Conservation (phyloP, 1,140 invertebrate species). For the Helicoverpa armigera region DNA sequence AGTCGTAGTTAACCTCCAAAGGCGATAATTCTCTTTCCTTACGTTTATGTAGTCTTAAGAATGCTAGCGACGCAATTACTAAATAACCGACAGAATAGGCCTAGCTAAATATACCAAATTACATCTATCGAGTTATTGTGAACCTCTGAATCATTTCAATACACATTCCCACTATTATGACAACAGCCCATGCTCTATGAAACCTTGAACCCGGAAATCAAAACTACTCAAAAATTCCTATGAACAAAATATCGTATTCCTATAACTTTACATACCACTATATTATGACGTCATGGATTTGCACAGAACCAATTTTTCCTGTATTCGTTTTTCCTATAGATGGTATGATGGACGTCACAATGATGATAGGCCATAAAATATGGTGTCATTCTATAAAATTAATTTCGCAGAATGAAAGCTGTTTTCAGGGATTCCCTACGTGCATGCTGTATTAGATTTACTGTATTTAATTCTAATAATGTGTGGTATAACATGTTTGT, state of each 20-base stretch:
- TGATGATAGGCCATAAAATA: background rate
- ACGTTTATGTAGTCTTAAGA: too few relatives aligned
- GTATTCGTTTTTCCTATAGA: background rate
- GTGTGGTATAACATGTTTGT: background rate
- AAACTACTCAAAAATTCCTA: background rate
- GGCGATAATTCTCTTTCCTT: too few relatives aligned
- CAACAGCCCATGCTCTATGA: background rate
- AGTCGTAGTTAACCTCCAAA: too few relatives aligned
- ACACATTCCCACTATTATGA: background rate
- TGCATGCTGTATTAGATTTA: too few relatives aligned
- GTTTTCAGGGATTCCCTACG: conserved; percentile 9
- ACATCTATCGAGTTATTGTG: too few relatives aligned
- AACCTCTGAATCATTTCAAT: too few relatives aligned
- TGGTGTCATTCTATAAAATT: background rate
- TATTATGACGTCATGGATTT: background rate
- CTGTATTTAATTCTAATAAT: background rate
- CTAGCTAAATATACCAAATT: too few relatives aligned
- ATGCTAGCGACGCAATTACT: too few relatives aligned
- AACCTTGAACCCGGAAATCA: background rate
- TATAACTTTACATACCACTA: background rate
- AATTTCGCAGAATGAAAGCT: background rate
- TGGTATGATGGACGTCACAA: background rate
- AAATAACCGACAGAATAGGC: too few relatives aligned
- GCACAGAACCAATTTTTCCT: background rate
- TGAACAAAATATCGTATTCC: background rate